Evolutionary conservation across 2,113 vertebrate genomes (phyloP).

Genomic region (Ammodytes marinus): DNA sequence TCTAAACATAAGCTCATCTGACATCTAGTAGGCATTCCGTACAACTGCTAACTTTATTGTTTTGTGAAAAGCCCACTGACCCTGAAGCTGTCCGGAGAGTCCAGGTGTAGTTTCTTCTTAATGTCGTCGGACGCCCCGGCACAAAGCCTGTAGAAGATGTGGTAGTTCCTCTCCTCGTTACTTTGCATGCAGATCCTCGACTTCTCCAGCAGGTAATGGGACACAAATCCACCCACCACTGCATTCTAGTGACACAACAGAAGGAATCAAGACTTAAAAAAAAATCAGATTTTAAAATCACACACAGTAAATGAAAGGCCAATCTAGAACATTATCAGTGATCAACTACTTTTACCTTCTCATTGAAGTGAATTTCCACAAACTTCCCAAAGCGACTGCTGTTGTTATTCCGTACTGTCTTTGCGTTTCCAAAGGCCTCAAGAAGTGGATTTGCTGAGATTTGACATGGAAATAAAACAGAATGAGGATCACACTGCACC

Average conservation of each 20-base stretch:
- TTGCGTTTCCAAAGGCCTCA: constrained; percentile 99
- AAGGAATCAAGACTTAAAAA: not conserved
- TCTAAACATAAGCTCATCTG: constrained; percentile 41
- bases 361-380: constrained; percentile 99
- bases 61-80: constrained; percentile 81
- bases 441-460: constrained; percentile 94
- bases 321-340: not conserved
- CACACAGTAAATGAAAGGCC: not conserved
- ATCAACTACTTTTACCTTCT: constrained; percentile 86
- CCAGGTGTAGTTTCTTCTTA: constrained; percentile 93
- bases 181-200: constrained; percentile 99
- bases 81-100: constrained; percentile 95
- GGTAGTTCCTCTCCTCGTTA: constrained; percentile 98
- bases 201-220: constrained; percentile 98
- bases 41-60: constrained; percentile 12
- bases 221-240: constrained; percentile 98
- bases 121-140: constrained; percentile 96
- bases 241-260: constrained; percentile 85
- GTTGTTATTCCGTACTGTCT: constrained; percentile 99
- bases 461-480: not conserved
- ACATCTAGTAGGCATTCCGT: constrained; percentile 69
- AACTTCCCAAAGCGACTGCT: constrained; percentile 99
- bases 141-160: constrained; percentile 98
- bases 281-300: not conserved
- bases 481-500: not conserved